Evolutionary conservation across 2,113 vertebrate species (phyloP).

Genomic region (Hippoglossus stenolepis): DNA sequence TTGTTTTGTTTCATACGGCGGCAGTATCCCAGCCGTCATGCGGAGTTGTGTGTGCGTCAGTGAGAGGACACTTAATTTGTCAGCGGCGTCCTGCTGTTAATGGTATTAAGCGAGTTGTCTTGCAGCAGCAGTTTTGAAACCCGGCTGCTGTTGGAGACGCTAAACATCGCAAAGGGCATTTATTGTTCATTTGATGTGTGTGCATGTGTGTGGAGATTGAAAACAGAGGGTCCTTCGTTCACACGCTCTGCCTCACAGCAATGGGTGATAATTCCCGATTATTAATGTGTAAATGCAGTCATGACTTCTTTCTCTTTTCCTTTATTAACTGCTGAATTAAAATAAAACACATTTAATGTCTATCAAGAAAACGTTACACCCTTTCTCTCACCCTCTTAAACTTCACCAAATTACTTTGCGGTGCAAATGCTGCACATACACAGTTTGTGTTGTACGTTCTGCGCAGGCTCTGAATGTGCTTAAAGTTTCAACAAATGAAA

Average conservation of each 20-base stretch:
- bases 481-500: slow-evolving; percentile 12
- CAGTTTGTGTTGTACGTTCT: background rate
- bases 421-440: background rate
- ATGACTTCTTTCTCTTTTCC: background rate
- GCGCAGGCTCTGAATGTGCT: slow-evolving; percentile 1
- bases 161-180: background rate
- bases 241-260: background rate
- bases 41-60: slow-evolving; percentile 24
- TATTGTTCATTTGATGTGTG: background rate
- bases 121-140: slow-evolving; percentile 19
- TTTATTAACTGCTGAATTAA: background rate
- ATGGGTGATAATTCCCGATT: background rate
- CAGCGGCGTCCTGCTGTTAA: slow-evolving; percentile 38
- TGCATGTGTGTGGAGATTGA: background rate
- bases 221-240: background rate
- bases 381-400: background rate
- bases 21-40: slow-evolving; percentile 4
- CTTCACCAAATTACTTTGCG: background rate
- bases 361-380: background rate
- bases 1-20: slow-evolving; percentile 12
- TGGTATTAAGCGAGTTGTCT: slow-evolving; percentile 12
- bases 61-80: slow-evolving; percentile 40
- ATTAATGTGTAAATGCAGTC: background rate
- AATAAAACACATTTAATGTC: background rate
- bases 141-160: slow-evolving; percentile 6